A percentile compares a stretch with the other conserved stretches of the same genome.
phyloP scores from a whole-genome alignment of 2,888 invertebrate genomes.

The Mystacides longicornis region DNA sequence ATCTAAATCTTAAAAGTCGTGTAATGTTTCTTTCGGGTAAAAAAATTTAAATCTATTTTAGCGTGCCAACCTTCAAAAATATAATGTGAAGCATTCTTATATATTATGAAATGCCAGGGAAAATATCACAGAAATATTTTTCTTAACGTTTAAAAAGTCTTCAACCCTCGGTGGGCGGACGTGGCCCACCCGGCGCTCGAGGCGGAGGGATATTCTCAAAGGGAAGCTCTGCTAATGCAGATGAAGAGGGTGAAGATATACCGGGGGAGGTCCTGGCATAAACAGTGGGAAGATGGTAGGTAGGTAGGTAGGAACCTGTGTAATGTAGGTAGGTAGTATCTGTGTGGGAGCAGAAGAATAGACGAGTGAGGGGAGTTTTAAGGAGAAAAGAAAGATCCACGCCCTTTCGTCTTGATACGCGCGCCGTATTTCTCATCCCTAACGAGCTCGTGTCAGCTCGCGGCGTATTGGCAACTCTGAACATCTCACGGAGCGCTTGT shows the following conservation, averaged over 20 bases:
- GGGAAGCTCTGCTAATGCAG: not conserved
- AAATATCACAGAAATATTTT: not conserved
- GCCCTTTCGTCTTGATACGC: conserved; percentile 13
- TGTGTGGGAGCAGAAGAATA: not conserved
- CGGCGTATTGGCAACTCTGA: conserved; percentile 22
- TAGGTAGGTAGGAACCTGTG: conserved; percentile 5
- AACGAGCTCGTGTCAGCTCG: conserved; percentile 26
- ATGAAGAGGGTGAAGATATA: not conserved
- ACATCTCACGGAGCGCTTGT: conserved; percentile 13
- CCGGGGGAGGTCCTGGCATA: not conserved
- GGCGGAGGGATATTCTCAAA: not conserved
- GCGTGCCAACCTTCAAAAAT: not conserved
- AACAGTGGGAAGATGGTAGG: conserved; percentile 17
- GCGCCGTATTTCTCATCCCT: conserved; percentile 22
- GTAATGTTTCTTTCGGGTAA: conserved; percentile 1
- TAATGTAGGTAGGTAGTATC: conserved; percentile 6
- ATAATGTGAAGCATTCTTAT: not conserved
- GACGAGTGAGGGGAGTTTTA: not conserved
- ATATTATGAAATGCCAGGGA: not conserved
- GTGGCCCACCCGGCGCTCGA: not conserved
- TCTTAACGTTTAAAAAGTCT: not conserved
- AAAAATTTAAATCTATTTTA: not conserved
- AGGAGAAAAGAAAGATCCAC: conserved; percentile 12
- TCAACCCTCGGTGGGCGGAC: not conserved
- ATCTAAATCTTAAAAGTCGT: conserved; percentile 1